phyloP scores from a whole-genome alignment of 1,140 invertebrate genomes.

The Anthonomus grandis region DNA sequence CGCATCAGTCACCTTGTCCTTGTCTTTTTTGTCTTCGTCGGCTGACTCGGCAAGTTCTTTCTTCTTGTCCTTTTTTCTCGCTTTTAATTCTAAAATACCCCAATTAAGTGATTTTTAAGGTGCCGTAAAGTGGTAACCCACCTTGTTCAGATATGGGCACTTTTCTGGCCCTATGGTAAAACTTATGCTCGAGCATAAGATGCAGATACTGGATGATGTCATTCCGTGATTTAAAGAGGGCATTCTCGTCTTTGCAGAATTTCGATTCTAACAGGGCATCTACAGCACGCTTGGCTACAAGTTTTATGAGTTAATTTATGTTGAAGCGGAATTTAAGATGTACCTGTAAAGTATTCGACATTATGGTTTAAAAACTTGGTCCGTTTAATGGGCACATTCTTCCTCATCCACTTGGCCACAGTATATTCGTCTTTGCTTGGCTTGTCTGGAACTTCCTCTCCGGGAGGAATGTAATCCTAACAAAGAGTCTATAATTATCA shows the following conservation, averaged over 20 bases:
- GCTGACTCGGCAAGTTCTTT: constrained; percentile 55
- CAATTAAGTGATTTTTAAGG: background rate
- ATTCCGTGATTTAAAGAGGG: constrained; percentile 77
- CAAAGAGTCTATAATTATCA: constrained; percentile 25
- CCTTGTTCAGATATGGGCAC: constrained; percentile 70
- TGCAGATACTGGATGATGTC: constrained; percentile 80
- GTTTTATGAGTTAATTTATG: constrained; percentile 1
- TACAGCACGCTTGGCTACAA: constrained; percentile 76
- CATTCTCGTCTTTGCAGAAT: constrained; percentile 76
- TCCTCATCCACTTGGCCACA: constrained; percentile 90
- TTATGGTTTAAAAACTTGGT: constrained; percentile 94
- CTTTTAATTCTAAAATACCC: constrained; percentile 56
- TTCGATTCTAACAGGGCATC: constrained; percentile 89
- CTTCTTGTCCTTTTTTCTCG: constrained; percentile 63
- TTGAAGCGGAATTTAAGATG: background rate
- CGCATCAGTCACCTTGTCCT: constrained; percentile 44
- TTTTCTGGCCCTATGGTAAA: constrained; percentile 93
- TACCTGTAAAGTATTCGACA: constrained; percentile 95
- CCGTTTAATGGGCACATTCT: constrained; percentile 89
- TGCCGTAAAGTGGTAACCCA: too few species aligned
- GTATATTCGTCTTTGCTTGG: constrained; percentile 89
- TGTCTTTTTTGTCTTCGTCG: constrained; percentile 47
- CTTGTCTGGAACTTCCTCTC: constrained; percentile 61
- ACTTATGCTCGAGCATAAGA: constrained; percentile 84
- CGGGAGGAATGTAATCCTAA: constrained; percentile 57